Evolutionary conservation across 2,797 vertebrate genomes (phyloP).

Genomic region (Numenius phaeopus): DNA sequence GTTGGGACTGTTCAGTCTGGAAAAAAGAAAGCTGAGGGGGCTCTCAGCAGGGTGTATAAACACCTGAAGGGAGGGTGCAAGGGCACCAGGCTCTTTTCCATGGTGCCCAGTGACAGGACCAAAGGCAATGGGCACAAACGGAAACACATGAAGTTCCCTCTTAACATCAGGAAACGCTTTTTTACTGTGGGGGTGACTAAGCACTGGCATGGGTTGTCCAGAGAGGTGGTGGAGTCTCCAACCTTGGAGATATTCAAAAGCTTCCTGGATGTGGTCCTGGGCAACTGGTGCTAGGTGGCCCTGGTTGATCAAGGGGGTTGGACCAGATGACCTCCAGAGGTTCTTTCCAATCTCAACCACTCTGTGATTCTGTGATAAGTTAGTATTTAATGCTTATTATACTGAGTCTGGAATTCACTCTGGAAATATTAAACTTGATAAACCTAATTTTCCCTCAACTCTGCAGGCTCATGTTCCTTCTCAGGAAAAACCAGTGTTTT

Average conservation of each 20-base stretch:
- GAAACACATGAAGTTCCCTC: background rate
- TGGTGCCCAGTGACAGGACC: background rate
- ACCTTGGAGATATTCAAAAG: background rate
- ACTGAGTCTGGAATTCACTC: background rate
- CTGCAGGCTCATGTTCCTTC: background rate
- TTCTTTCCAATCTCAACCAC: background rate
- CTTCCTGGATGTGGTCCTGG: background rate
- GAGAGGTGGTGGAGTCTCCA: background rate
- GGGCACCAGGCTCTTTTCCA: background rate
- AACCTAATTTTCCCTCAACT: background rate
- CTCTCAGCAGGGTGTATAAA: background rate
- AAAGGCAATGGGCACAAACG: background rate
- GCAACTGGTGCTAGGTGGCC: background rate
- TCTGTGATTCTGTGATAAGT: background rate
- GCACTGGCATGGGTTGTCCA: background rate
- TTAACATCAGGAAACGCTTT: background rate
- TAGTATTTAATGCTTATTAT: background rate
- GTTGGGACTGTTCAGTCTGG: background rate
- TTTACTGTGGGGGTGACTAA: background rate
- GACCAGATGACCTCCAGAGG: background rate
- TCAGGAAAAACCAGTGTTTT: background rate
- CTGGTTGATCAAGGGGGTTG: background rate
- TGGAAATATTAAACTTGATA: background rate
- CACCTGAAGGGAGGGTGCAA: background rate
- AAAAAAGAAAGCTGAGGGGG: background rate